phyloP scores from a whole-genome alignment of 1,140 invertebrate species.

The Drosophila melanica region DNA sequence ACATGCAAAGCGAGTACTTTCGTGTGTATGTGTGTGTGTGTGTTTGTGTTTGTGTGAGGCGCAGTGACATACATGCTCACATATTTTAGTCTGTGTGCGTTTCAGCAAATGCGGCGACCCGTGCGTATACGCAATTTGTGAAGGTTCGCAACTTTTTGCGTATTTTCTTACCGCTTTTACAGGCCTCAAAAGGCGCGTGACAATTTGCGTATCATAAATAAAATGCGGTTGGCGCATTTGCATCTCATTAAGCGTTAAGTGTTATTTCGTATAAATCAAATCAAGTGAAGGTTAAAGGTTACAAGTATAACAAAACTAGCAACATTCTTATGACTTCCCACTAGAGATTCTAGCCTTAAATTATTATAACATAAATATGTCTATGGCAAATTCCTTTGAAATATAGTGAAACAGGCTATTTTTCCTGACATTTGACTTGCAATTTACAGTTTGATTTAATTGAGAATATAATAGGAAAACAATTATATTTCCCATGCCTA shows the following conservation, averaged over 20 bases:
- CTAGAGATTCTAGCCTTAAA: no score
- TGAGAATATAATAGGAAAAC: neutral
- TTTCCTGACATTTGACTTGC: no score
- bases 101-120: constrained; percentile 20
- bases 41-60: constrained; percentile 1
- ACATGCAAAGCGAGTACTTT: neutral
- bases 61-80: constrained; percentile 41
- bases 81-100: constrained; percentile 12
- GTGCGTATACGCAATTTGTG: constrained; percentile 69
- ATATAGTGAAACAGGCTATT: no score
- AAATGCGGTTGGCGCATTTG: constrained; percentile 7
- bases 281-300: neutral
- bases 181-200: constrained; percentile 25
- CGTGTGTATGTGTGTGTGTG: constrained; percentile 3
- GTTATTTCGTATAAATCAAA: constrained; percentile 16
- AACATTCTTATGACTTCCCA: no score
- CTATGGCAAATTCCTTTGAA: no score
- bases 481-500: neutral
- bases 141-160: constrained; percentile 38
- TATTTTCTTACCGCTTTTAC: neutral
- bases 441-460: neutral
- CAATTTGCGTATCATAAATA: constrained; percentile 24
- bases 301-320: no score
- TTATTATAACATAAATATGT: no score
- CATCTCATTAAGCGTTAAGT: constrained; percentile 16